Conservation (phyloP, 2,888 invertebrate genomes). For the Meliscaeva auricollis region DNA sequence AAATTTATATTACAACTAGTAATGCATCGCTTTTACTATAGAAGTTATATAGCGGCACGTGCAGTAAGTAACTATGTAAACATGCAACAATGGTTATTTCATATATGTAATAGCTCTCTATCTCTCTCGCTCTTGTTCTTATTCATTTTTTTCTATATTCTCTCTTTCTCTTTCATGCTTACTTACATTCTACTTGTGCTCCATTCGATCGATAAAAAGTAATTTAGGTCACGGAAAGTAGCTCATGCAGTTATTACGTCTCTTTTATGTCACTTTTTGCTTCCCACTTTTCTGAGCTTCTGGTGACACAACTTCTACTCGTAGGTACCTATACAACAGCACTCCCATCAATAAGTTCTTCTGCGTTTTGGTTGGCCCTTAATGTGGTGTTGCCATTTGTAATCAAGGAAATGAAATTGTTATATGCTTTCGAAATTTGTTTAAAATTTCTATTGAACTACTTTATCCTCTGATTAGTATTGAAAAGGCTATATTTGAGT, state of each 20-base stretch:
- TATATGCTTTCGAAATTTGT: too few relatives aligned
- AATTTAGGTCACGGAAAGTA: conserved; percentile 75
- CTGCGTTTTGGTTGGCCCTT: background rate
- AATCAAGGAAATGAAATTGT: background rate
- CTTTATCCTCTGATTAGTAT: too few relatives aligned
- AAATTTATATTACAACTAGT: conserved; percentile 23
- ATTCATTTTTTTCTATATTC: too few relatives aligned
- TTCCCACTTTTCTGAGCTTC: conserved; percentile 26
- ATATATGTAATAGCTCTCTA: background rate
- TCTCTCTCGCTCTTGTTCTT: background rate
- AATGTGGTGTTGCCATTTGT: background rate
- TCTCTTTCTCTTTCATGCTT: background rate
- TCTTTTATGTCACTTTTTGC: conserved; percentile 63
- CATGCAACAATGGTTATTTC: conserved; percentile 57
- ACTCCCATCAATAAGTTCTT: conserved; percentile 40
- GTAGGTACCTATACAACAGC: conserved; percentile 5
- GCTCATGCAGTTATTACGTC: conserved; percentile 74
- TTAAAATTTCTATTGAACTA: too few relatives aligned
- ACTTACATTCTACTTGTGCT: conserved; percentile 11
- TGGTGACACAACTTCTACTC: background rate
- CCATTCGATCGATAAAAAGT: conserved; percentile 70
- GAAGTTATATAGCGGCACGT: conserved; percentile 22
- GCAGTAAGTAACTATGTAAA: conserved; percentile 45
- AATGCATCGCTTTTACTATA: background rate
- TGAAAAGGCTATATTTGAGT: too few relatives aligned